Conservation (phyloP, 2,888 invertebrate species). For the Hypomecis atomaria region DNA sequence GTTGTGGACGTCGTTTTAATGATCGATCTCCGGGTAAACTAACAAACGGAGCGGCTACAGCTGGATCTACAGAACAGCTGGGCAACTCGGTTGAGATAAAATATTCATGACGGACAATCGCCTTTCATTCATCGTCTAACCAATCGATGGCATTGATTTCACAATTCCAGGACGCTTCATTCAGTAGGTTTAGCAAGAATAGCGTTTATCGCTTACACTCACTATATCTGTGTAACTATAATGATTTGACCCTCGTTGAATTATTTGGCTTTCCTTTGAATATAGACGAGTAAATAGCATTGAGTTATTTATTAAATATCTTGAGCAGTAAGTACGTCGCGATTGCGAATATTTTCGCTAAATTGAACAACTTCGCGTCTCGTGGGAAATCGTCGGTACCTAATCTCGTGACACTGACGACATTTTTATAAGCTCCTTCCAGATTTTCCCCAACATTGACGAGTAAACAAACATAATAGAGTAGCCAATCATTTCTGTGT, state of each 20-base stretch:
- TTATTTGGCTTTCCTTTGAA: background rate
- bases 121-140: conserved; percentile 29
- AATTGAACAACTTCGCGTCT: conserved; percentile 34
- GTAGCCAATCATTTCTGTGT: conserved; percentile 22
- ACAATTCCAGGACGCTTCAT: conserved; percentile 13
- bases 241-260: background rate
- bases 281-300: conserved; percentile 1
- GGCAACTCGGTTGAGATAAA: conserved; percentile 18
- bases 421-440: conserved; percentile 25
- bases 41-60: conserved; percentile 19
- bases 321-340: conserved; percentile 28
- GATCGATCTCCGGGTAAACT: conserved; percentile 16
- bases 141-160: conserved; percentile 23
- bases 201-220: conserved; percentile 7
- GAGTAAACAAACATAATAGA: conserved; percentile 18
- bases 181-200: conserved; percentile 26
- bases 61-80: conserved; percentile 10
- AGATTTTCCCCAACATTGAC: conserved; percentile 23
- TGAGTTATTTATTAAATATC: conserved; percentile 36
- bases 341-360: conserved; percentile 26
- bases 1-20: conserved; percentile 21
- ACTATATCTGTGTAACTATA: too few species aligned
- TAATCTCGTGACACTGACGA: conserved; percentile 28
- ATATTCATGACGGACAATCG: conserved; percentile 28
- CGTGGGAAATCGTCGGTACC: conserved; percentile 25